Evolutionary conservation across 2,888 invertebrate species (phyloP).

Genomic region (Erebia epiphron): DNA sequence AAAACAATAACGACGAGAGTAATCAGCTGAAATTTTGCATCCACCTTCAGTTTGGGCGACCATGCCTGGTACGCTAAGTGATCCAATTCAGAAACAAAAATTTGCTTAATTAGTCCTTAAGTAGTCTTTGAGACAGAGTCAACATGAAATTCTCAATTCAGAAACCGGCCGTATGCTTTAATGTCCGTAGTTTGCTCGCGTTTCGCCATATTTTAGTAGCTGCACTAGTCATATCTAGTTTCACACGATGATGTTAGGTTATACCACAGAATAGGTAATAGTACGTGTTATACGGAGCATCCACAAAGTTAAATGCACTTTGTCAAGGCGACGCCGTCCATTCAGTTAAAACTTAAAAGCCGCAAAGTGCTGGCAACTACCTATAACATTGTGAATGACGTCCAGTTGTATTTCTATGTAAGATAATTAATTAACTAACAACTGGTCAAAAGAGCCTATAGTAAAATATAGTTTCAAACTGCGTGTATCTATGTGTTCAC

Average conservation of each 20-base stretch:
- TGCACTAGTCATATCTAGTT: no score
- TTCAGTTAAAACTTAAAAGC: slow-evolving; percentile 48
- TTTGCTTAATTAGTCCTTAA: no score
- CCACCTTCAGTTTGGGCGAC: no score
- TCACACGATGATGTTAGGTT: slow-evolving; percentile 46
- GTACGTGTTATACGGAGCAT: slow-evolving; percentile 26
- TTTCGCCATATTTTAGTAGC: no score
- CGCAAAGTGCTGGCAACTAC: slow-evolving; percentile 49
- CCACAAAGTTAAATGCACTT: slow-evolving; percentile 39
- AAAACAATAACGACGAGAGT: no score
- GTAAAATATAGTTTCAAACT: not conserved
- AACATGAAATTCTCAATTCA: no score
- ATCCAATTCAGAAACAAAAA: no score
- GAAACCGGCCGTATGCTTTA: no score
- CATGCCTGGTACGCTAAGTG: no score
- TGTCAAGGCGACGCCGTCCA: slow-evolving; percentile 39
- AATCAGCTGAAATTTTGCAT: no score
- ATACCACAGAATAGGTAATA: not conserved
- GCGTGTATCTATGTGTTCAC: not conserved
- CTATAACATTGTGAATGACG: slow-evolving; percentile 58
- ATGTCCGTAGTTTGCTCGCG: no score
- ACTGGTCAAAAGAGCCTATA: not conserved
- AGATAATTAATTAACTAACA: not conserved
- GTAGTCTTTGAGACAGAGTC: no score
- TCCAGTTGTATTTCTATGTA: slow-evolving; percentile 49